Percentiles rank a stretch among this genome's conserved stretches.
Conservation (phyloP, 2,797 vertebrate species). For the Zalophus californianus region DNA sequence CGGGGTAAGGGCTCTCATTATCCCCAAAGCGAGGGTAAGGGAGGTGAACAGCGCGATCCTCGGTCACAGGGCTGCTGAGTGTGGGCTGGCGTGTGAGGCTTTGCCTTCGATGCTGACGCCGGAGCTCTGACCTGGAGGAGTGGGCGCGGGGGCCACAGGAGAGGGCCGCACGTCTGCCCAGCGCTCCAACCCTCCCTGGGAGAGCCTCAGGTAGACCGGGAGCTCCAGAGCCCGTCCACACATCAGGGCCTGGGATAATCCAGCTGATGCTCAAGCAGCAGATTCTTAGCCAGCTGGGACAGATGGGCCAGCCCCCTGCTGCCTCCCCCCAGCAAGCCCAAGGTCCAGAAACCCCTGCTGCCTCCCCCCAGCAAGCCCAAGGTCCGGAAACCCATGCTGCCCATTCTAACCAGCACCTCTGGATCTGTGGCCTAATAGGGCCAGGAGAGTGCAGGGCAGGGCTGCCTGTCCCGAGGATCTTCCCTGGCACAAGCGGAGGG, state of each 20-base stretch:
- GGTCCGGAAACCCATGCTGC: background rate
- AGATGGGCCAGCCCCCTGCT: accelerated
- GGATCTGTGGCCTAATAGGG: background rate
- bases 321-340: no score
- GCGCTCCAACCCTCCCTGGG: accelerated
- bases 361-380: background rate
- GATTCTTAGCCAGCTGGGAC: no score
- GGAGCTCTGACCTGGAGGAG: background rate
- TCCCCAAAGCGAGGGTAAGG: accelerated
- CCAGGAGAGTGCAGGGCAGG: accelerated
- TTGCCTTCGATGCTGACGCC: background rate
- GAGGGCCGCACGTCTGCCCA: accelerated
- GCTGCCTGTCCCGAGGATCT: background rate
- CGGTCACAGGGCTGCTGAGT: accelerated
- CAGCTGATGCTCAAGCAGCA: background rate
- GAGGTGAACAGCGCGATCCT: accelerated
- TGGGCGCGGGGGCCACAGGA: background rate
- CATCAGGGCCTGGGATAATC: accelerated
- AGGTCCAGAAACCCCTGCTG: background rate
- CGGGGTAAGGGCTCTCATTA: accelerated
- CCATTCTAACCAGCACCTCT: accelerated
- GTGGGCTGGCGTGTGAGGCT: accelerated
- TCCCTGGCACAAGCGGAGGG: background rate
- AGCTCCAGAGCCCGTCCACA: accelerated
- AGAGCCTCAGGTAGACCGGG: background rate